phyloP scores from a whole-genome alignment of 2,888 invertebrate species.

The Polydrusus cervinus region DNA sequence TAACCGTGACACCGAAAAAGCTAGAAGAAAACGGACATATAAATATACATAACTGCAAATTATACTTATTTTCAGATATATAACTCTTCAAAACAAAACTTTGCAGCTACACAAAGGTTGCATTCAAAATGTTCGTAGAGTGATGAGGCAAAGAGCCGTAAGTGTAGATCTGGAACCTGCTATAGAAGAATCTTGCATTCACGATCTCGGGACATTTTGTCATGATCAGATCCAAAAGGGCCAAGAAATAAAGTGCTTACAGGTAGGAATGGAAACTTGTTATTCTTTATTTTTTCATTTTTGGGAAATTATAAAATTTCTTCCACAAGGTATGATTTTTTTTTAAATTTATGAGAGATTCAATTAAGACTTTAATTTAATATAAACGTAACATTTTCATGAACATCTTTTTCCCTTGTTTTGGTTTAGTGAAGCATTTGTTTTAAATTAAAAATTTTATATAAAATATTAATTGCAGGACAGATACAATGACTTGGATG shows the following conservation, averaged over 20 bases:
- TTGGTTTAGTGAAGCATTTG: no score
- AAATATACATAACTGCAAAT: no score
- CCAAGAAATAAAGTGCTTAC: constrained; percentile 94
- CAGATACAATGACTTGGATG: constrained; percentile 80
- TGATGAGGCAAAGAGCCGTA: constrained; percentile 94
- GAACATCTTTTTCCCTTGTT: no score
- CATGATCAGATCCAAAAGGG: constrained; percentile 89
- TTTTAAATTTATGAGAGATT: no score
- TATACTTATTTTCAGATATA: constrained; percentile 36
- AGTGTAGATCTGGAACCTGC: constrained; percentile 96
- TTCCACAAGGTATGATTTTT: no score
- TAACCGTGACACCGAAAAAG: no score
- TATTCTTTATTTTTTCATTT: no score
- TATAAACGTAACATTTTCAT: no score
- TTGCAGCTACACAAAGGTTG: constrained; percentile 76
- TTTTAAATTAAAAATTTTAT: no score
- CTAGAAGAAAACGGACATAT: no score
- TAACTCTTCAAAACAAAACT: constrained; percentile 71
- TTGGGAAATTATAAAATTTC: no score
- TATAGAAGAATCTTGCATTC: constrained; percentile 92
- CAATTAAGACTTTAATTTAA: no score
- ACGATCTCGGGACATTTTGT: constrained; percentile 89
- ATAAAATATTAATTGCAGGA: constrained; percentile 75
- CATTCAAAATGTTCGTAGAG: constrained; percentile 87
- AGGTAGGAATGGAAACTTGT: constrained; percentile 70